phyloP scores from a whole-genome alignment of 2,888 invertebrate species.

The Coremacera marginata region DNA sequence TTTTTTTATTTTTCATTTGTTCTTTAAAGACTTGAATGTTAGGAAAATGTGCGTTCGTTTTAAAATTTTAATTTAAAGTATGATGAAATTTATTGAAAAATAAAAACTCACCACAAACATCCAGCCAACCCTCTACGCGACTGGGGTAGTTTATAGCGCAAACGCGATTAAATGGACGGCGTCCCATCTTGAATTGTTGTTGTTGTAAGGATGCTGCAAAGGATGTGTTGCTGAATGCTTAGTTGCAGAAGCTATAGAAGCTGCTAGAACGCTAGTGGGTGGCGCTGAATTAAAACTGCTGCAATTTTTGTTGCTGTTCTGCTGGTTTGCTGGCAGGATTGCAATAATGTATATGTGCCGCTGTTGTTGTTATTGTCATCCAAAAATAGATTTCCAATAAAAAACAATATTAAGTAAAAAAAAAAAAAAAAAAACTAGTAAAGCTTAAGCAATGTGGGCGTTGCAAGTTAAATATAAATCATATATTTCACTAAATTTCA shows the following conservation, averaged over 20 bases:
- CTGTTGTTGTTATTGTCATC: not conserved
- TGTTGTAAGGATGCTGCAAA: constrained; percentile 18
- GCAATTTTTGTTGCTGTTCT: constrained; percentile 12
- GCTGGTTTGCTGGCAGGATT: not conserved
- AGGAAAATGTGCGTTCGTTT: no score
- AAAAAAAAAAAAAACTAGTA: not conserved
- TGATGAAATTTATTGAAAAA: not conserved
- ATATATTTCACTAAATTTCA: not conserved
- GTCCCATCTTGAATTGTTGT: constrained; percentile 59
- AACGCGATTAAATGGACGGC: constrained; percentile 66
- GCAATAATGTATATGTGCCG: not conserved
- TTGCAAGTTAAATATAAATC: not conserved
- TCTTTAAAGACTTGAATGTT: no score
- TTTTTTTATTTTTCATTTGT: no score
- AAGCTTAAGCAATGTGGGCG: no score
- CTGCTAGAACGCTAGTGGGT: constrained; percentile 2
- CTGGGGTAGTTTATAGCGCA: constrained; percentile 69
- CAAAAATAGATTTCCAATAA: constrained; percentile 26
- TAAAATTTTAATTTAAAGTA: no score
- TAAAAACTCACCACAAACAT: constrained; percentile 68
- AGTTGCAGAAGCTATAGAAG: not conserved
- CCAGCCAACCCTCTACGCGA: constrained; percentile 69
- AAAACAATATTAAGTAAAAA: not conserved
- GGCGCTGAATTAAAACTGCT: not conserved
- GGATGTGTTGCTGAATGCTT: not conserved